These are phyloP conservation scores for Sterrhoptilus dennistouni DNA, from an alignment of 2,113 vertebrate species.

Conservation along the genomic window DNA sequence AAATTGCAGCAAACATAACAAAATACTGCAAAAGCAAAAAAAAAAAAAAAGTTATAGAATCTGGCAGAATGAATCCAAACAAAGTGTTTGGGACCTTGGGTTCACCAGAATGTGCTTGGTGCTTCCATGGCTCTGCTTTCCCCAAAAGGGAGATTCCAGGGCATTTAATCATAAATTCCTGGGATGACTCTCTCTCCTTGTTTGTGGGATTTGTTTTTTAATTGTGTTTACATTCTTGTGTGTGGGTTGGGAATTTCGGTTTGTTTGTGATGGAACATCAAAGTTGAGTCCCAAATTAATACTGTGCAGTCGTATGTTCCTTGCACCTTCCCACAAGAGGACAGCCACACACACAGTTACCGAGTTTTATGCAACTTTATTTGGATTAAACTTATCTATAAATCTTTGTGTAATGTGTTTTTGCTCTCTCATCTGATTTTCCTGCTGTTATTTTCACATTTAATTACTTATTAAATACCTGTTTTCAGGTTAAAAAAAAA, in stretches of 20 bases:
- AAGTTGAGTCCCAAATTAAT: constrained; percentile 49
- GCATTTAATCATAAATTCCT: constrained; percentile 59
- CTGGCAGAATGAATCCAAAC: not conserved
- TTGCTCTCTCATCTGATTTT: not conserved
- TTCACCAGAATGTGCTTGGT: not conserved
- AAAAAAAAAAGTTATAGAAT: not conserved
- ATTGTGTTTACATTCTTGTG: constrained; percentile 62
- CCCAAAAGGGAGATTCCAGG: constrained; percentile 63
- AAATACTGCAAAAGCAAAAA: not conserved
- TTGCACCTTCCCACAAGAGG: constrained; percentile 17
- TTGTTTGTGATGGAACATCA: constrained; percentile 62
- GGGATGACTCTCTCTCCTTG: constrained; percentile 45
- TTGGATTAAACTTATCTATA: not conserved
- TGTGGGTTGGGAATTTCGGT: constrained; percentile 62
- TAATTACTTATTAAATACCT: not conserved
- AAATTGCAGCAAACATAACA: not conserved
- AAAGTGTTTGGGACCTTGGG: not conserved
- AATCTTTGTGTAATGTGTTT: not conserved
- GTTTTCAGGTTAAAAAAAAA: not conserved
- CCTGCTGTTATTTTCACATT: not conserved
- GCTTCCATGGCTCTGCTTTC: not conserved
- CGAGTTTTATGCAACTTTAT: not conserved
- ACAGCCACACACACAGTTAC: not conserved
- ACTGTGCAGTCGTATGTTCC: not conserved
- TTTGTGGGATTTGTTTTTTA: constrained; percentile 40